A percentile compares a stretch with the other conserved stretches of the same genome.
These are phyloP conservation scores for Yasuhikotakia modesta DNA, from an alignment of 2,797 vertebrate species.

Conservation along the genomic window DNA sequence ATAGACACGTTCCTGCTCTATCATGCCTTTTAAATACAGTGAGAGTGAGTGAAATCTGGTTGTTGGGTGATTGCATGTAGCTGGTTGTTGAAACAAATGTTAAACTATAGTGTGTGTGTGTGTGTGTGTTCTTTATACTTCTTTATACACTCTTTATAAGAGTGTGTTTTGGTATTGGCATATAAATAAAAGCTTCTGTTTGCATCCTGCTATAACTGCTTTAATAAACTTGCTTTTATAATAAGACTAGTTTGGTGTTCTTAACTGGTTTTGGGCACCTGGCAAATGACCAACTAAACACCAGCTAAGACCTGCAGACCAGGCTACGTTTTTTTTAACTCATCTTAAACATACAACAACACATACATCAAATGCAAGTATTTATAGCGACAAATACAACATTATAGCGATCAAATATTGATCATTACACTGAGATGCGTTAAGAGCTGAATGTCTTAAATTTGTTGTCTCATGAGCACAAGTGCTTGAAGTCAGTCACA, in stretches of 20 bases:
- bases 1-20: neutral
- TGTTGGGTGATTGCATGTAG: constrained; percentile 3
- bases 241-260: neutral
- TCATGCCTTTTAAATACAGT: constrained; percentile 25
- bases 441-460: neutral
- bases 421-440: neutral
- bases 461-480: constrained; percentile 7
- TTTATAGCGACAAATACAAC: too few relatives aligned
- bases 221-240: neutral
- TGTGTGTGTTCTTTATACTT: neutral
- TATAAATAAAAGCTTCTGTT: neutral
- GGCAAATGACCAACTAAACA: neutral
- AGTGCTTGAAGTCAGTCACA: constrained; percentile 22
- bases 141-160: too few relatives aligned
- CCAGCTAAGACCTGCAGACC: neutral
- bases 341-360: too few relatives aligned
- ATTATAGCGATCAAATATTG: neutral
- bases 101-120: neutral
- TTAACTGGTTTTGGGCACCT: neutral
- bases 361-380: too few relatives aligned
- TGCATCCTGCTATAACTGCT: neutral
- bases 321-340: too few relatives aligned
- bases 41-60: constrained; percentile 16
- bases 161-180: neutral
- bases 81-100: neutral